A percentile compares a stretch with the other conserved stretches of the same genome.
Conservation (phyloP, 2,888 invertebrate species). For the Leptopterna dolabrata region DNA sequence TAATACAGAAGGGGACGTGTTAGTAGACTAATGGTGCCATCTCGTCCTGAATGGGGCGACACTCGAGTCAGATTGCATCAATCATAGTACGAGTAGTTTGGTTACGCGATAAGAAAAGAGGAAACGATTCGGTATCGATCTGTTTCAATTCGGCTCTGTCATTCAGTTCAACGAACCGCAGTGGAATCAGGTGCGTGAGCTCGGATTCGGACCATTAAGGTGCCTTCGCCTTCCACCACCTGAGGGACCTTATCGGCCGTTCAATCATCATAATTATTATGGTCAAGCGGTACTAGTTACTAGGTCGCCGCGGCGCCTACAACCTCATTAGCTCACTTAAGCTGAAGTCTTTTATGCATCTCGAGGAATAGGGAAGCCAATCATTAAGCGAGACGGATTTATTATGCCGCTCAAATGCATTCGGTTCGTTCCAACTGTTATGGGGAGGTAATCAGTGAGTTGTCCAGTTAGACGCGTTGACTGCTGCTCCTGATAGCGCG, state of each 20-base stretch:
- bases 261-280: slow-evolving; percentile 22
- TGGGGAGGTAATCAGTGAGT: too few relatives aligned
- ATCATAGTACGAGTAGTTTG: background rate
- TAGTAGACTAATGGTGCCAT: too few relatives aligned
- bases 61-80: background rate
- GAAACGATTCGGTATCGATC: background rate
- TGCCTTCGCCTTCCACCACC: background rate
- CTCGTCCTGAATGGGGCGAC: too few relatives aligned
- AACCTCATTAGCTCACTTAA: slow-evolving; percentile 5
- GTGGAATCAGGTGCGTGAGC: slow-evolving; percentile 7
- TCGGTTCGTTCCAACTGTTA: background rate
- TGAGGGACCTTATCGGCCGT: background rate
- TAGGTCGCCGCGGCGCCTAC: slow-evolving; percentile 2
- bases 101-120: background rate
- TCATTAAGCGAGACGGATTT: background rate
- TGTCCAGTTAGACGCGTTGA: too few relatives aligned
- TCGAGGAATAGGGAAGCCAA: background rate
- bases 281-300: background rate
- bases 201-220: slow-evolving; percentile 27
- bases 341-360: background rate
- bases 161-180: slow-evolving; percentile 28
- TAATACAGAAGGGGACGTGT: too few relatives aligned
- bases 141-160: background rate
- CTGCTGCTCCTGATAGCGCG: too few relatives aligned
- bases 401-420: background rate